Conservation (phyloP, 2,113 vertebrate genomes). For the Fulica atra region DNA sequence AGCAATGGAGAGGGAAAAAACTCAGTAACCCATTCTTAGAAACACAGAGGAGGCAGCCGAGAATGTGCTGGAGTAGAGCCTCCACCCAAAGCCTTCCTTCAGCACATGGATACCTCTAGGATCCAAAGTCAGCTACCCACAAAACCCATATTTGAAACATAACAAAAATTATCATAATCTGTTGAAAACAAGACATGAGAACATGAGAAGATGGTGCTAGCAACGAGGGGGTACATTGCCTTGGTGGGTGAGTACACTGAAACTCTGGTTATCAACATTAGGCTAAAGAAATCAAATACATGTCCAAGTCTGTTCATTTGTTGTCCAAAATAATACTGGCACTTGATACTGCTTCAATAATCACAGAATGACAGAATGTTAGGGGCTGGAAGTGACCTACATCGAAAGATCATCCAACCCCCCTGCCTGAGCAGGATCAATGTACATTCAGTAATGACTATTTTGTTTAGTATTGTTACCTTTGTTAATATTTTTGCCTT, state of each 20-base stretch:
- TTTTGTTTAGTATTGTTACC: neutral
- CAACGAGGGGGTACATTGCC: neutral
- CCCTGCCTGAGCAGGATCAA: too few species aligned
- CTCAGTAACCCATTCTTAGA: neutral
- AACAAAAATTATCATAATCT: neutral
- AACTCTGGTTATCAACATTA: neutral
- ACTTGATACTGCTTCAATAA: neutral
- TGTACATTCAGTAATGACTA: too few species aligned
- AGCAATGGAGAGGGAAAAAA: neutral
- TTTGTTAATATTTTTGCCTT: neutral
- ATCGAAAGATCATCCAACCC: too few species aligned
- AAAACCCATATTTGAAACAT: neutral
- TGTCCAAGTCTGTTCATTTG: neutral
- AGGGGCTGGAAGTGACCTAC: too few species aligned
- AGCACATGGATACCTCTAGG: neutral
- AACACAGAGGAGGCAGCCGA: neutral
- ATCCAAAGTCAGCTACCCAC: neutral
- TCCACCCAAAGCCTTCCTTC: neutral
- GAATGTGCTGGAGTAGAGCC: neutral
- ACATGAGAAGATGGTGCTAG: neutral
- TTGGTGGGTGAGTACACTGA: neutral
- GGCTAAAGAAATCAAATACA: fast-evolving
- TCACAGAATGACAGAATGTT: too few species aligned
- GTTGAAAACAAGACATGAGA: neutral
- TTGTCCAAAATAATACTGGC: neutral